Evolutionary conservation across 2,888 invertebrate species (phyloP).

Genomic region (Hylaea fasciaria): DNA sequence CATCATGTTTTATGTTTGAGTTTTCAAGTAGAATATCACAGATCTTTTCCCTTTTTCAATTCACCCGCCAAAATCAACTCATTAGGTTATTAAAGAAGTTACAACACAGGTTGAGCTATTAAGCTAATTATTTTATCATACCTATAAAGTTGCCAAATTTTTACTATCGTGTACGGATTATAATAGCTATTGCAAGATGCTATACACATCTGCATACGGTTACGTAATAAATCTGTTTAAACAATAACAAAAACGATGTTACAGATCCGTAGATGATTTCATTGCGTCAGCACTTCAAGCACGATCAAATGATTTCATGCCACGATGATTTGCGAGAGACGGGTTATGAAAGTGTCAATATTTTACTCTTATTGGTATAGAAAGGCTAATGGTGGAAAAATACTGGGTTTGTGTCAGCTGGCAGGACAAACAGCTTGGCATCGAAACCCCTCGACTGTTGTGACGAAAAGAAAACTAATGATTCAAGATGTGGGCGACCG

Average conservation of each 20-base stretch:
- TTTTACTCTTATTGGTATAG: slow-evolving; percentile 32
- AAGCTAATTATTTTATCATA: background rate
- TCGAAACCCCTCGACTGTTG: too few relatives aligned
- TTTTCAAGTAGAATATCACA: too few relatives aligned
- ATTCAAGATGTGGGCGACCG: background rate
- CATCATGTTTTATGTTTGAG: too few relatives aligned
- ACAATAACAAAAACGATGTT: slow-evolving; percentile 34
- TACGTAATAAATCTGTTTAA: slow-evolving; percentile 32
- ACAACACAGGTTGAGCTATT: background rate
- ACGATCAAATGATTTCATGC: slow-evolving; percentile 44
- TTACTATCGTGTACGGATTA: slow-evolving; percentile 6
- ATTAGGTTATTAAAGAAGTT: background rate
- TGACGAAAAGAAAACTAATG: background rate
- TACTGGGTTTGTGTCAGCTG: background rate
- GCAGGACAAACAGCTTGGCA: background rate
- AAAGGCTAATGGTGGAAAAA: slow-evolving; percentile 17
- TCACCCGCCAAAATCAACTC: background rate
- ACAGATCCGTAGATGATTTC: slow-evolving; percentile 25
- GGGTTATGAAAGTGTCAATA: slow-evolving; percentile 42
- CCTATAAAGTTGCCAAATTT: slow-evolving; percentile 1
- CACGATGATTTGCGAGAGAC: slow-evolving; percentile 37
- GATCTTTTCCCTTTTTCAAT: too few relatives aligned
- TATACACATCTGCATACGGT: slow-evolving; percentile 18
- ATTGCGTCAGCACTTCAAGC: slow-evolving; percentile 43
- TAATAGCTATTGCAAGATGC: slow-evolving; percentile 22